Percentiles rank a stretch among this genome's conserved stretches.
phyloP scores from a whole-genome alignment of 1,140 invertebrate genomes.

The Solenopsis fugax region DNA sequence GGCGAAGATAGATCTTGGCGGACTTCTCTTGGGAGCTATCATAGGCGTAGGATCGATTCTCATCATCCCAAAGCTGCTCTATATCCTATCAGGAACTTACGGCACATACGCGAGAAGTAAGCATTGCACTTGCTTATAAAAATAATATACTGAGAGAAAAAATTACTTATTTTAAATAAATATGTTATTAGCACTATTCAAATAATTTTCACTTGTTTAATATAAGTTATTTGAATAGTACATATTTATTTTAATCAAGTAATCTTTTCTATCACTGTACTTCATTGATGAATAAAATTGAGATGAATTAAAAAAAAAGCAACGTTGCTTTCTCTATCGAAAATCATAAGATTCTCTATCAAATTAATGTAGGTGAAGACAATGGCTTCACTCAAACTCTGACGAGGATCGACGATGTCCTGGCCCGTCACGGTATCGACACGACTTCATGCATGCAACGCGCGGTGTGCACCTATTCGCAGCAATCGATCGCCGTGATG shows the following conservation, averaged over 20 bases:
- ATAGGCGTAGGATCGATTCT: conserved; percentile 93
- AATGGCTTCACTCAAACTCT: conserved; percentile 90
- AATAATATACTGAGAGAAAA: conserved; percentile 1
- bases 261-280: no score
- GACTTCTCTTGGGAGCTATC: conserved; percentile 92
- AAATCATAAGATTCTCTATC: background rate
- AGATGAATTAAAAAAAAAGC: background rate
- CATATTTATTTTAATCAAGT: no score
- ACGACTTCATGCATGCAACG: conserved; percentile 93
- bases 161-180: no score
- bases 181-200: no score
- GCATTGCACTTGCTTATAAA: conserved; percentile 65
- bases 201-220: no score
- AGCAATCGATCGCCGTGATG: conserved; percentile 87
- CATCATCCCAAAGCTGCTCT: conserved; percentile 92
- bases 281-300: conserved; percentile 5
- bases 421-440: conserved; percentile 92
- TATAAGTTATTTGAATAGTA: no score
- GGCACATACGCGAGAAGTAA: conserved; percentile 91
- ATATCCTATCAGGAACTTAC: conserved; percentile 90
- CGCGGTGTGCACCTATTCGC: conserved; percentile 91
- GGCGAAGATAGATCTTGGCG: conserved; percentile 93
- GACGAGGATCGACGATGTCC: conserved; percentile 90
- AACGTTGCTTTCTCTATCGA: background rate
- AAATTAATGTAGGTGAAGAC: conserved; percentile 87